Percentiles rank a stretch among this genome's conserved stretches.
Conservation (phyloP, 1,140 invertebrate genomes). For the Palaemon carinicauda region DNA sequence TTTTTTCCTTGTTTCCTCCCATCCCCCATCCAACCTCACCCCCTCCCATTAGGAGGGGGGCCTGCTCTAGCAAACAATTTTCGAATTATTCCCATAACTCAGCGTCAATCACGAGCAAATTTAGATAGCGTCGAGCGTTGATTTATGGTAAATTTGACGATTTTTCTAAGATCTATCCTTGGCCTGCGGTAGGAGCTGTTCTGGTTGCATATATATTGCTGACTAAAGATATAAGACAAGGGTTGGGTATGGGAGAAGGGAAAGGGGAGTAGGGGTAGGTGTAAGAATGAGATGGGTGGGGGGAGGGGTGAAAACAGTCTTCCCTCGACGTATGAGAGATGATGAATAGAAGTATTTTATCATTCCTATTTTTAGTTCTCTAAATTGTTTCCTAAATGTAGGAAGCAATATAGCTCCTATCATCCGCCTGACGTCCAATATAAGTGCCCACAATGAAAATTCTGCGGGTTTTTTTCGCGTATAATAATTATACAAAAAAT, state of each 20-base stretch:
- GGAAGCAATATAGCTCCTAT: neutral
- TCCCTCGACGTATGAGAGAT: neutral
- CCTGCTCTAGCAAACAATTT: neutral
- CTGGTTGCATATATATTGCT: neutral
- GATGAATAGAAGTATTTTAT: neutral
- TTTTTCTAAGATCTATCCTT: neutral
- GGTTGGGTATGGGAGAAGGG: too few relatives aligned
- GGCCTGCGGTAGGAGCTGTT: neutral
- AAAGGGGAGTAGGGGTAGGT: neutral
- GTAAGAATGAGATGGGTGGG: neutral
- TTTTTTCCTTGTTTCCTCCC: neutral
- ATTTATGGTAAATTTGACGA: neutral
- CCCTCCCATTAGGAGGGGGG: too few relatives aligned
- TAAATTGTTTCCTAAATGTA: neutral
- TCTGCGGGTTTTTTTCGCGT: too few relatives aligned
- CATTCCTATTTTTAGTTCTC: neutral
- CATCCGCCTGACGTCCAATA: too few relatives aligned
- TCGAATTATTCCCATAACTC: slow-evolving; percentile 2
- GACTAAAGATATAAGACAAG: too few relatives aligned
- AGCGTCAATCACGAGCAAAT: neutral
- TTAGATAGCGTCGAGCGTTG: neutral
- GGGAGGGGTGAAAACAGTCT: neutral
- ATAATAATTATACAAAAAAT: too few relatives aligned
- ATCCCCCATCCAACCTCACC: too few relatives aligned
- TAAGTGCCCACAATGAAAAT: too few relatives aligned